Evolutionary conservation across 2,797 vertebrate genomes (phyloP).

Genomic region (Sorex maritimensis): DNA sequence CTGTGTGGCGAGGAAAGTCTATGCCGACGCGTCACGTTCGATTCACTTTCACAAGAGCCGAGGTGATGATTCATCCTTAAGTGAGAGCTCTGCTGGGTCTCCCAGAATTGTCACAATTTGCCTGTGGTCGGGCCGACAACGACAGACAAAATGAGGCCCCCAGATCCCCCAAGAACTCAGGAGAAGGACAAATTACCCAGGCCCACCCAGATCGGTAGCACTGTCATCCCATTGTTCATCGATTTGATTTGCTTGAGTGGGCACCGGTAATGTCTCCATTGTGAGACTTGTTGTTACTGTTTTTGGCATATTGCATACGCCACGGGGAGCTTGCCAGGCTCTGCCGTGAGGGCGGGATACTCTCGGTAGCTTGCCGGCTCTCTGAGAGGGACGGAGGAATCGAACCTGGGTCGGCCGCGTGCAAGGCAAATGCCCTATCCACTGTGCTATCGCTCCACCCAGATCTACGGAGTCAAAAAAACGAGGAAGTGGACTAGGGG

Average conservation of each 20-base stretch:
- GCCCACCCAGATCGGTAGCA: neutral
- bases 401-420: too few species aligned
- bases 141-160: neutral
- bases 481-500: neutral
- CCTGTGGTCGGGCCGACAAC: neutral
- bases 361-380: too few species aligned
- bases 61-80: neutral
- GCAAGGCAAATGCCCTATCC: too few species aligned
- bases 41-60: conserved; percentile 31
- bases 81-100: neutral
- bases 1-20: neutral
- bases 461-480: conserved; percentile 52
- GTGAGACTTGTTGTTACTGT: too few species aligned
- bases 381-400: too few species aligned
- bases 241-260: too few species aligned
- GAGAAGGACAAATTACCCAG: conserved; percentile 37
- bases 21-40: neutral
- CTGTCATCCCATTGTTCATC: too few species aligned
- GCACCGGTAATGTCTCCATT: too few species aligned
- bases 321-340: too few species aligned
- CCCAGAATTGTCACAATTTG: neutral
- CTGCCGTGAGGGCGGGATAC: too few species aligned
- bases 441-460: neutral
- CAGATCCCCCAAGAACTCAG: conserved; percentile 15
- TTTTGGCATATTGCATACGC: too few species aligned